Base-by-base conservation (phyloP, 92 coral and sea anemone genomes). In the Paramuricea clavata region DNA sequence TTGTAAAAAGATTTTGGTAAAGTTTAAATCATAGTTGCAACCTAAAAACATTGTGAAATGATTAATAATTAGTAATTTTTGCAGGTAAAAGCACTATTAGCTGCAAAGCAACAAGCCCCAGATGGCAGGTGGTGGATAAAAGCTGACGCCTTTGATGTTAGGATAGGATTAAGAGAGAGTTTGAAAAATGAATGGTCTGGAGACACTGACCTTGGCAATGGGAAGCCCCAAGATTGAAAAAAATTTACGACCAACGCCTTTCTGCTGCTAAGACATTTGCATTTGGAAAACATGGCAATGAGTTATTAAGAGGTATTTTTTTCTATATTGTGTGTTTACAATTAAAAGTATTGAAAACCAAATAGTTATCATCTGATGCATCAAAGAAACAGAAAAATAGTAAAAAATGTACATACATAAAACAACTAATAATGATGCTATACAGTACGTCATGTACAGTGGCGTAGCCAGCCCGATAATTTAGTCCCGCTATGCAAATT, bases 201-300 rank as follows among this genome's bases (percentile, higher is more conserved):
- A 61, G 69, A 61, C 16, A 61, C 4, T 3, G 69, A 23, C 16
- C 4, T 13, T 23, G 69, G 69, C 5, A 30, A 61, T 61, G 69
- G 69, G 4, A 26, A 61, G 56, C 54, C 47, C 30, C 82, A 70
- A 71, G 69, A 61, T 6, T 61, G 16, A 61, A 61, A 61, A 57
- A 61, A 5, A 61, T 61, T 3, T 30, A 61, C 16, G 69, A 61
- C 16, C 10, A 61, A 13, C 61, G 73, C 32, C 67, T 83, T 23
- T 42, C 33, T 36, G 25, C 52, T 61, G 16, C 34, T 1, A 61
- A 23, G 30, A 19, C 4, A 30, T 23, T 60, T 39, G 65, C 15
- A 42, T 44, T 30, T 1, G 12, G 16, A 61, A 61, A 61, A 26
- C 4, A 2, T 5, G 69, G 4, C 69, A 61, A 61, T 2, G 34